Evolutionary conservation across 2,888 invertebrate genomes (phyloP).

Genomic region (Hedya salicella): DNA sequence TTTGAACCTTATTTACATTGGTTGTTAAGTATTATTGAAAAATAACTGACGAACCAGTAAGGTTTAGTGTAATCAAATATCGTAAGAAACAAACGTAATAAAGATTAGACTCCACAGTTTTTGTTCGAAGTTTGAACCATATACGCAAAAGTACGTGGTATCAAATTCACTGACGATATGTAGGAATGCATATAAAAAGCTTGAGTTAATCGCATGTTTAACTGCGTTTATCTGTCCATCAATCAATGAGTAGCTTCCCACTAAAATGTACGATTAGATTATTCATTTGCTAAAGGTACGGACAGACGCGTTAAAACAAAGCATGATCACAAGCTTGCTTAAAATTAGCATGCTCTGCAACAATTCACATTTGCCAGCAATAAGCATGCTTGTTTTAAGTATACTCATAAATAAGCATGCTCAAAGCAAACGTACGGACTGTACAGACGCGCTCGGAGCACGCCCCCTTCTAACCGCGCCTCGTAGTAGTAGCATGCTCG

Average conservation of each 20-base stretch:
- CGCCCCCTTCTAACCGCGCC: too few species aligned
- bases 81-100: neutral
- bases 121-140: slow-evolving; percentile 2
- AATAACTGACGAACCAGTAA: neutral
- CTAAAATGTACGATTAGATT: slow-evolving; percentile 5
- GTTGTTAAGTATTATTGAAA: neutral
- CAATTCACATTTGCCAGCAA: too few species aligned
- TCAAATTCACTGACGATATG: neutral
- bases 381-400: too few species aligned
- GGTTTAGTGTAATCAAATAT: neutral
- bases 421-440: too few species aligned
- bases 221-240: slow-evolving; percentile 28
- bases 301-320: neutral
- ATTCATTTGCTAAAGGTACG: neutral
- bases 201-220: slow-evolving; percentile 13
- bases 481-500: too few species aligned
- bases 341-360: too few species aligned
- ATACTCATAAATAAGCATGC: too few species aligned
- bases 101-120: neutral
- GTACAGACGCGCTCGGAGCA: too few species aligned
- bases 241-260: slow-evolving; percentile 25
- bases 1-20: neutral
- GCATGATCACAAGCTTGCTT: too few species aligned
- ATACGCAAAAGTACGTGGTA: neutral
- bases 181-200: slow-evolving; percentile 22